phyloP scores from a whole-genome alignment of 2,888 invertebrate species.

The Anodontia alba region DNA sequence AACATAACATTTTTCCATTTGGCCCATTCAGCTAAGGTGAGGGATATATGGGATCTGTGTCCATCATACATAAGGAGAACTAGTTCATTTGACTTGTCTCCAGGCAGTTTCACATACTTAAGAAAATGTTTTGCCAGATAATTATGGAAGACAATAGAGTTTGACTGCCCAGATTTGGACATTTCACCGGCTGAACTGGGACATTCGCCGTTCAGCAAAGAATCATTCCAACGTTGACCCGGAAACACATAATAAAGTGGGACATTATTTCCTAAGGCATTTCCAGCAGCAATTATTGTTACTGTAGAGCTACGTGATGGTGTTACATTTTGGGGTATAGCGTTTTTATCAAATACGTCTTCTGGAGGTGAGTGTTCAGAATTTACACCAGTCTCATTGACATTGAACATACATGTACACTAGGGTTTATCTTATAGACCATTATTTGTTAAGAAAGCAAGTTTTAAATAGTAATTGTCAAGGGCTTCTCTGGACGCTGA shows the following conservation, averaged over 20 bases:
- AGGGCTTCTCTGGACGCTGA: not conserved
- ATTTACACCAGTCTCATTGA: no score
- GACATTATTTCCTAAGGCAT: conserved; percentile 34
- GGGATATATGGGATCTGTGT: not conserved
- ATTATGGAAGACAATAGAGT: conserved; percentile 32
- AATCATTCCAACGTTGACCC: conserved; percentile 31
- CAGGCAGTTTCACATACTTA: conserved; percentile 21
- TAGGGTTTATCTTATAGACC: not conserved
- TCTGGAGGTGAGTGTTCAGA: conserved; percentile 21
- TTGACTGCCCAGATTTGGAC: conserved; percentile 44
- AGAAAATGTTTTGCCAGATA: conserved; percentile 35
- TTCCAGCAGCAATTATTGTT: conserved; percentile 42
- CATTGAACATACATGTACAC: conserved; percentile 17
- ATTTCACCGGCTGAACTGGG: conserved; percentile 33
- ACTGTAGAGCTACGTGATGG: conserved; percentile 32
- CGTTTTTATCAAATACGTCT: conserved; percentile 26
- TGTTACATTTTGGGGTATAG: conserved; percentile 28
- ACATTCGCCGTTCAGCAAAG: conserved; percentile 8
- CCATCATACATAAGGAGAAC: conserved; percentile 32
- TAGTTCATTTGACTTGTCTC: not conserved
- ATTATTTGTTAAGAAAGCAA: conserved; percentile 4
- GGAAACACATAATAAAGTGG: no score
- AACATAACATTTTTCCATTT: not conserved
- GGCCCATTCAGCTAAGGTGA: conserved; percentile 8
- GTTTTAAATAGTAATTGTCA: not conserved